phyloP scores from a whole-genome alignment of 2,888 invertebrate genomes.

The Ophion ellenae region DNA sequence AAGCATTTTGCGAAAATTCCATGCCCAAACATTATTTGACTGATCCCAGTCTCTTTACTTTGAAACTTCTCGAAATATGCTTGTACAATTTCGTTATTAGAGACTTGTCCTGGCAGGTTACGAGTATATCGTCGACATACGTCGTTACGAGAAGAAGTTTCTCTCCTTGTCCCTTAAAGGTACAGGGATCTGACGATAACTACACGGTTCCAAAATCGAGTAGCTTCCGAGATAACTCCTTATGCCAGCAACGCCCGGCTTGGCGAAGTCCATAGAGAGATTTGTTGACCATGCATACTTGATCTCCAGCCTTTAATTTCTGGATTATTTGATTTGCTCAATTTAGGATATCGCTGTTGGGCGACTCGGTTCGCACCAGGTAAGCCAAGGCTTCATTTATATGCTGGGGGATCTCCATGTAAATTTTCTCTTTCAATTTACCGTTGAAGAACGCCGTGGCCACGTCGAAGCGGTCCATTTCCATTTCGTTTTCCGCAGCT shows the following conservation, averaged over 20 bases:
- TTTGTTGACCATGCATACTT: not conserved
- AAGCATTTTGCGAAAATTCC: too few species aligned
- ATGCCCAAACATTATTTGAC: too few species aligned
- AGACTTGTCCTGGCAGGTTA: too few species aligned
- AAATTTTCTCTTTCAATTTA: conserved; percentile 15
- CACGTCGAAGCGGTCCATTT: not conserved
- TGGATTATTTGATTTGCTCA: not conserved
- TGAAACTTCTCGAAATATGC: too few species aligned
- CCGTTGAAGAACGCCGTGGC: conserved; percentile 10
- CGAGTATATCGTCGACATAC: too few species aligned
- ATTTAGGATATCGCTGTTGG: not conserved
- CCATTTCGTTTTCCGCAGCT: conserved; percentile 3
- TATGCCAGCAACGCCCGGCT: conserved; percentile 67
- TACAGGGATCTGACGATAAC: too few species aligned
- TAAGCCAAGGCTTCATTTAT: not conserved
- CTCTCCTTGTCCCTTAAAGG: too few species aligned
- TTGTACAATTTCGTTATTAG: too few species aligned
- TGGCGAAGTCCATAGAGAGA: not conserved
- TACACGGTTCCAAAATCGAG: too few species aligned
- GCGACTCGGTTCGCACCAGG: not conserved
- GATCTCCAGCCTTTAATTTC: not conserved
- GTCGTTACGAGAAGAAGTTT: too few species aligned
- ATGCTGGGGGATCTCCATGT: conserved; percentile 13
- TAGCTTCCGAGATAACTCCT: conserved; percentile 38
- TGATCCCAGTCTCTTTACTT: too few species aligned